Percentiles rank a stretch among this genome's conserved stretches.
These are phyloP conservation scores for Myotis myotis DNA, from an alignment of 2,797 vertebrate species.

Conservation along the genomic window DNA sequence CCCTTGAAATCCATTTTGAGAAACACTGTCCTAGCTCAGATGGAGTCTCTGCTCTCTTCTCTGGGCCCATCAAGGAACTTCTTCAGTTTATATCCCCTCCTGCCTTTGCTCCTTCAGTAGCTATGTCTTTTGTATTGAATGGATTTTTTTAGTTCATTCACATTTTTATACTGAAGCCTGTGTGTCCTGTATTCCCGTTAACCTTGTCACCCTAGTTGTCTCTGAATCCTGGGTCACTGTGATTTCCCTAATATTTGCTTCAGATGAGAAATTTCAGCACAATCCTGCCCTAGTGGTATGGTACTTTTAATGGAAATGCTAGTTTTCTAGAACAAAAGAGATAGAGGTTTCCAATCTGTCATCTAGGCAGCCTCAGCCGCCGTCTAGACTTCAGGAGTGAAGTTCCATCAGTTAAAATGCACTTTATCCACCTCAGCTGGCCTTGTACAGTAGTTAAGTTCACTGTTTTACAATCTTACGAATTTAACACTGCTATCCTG, in stretches of 20 bases:
- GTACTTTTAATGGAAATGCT: not conserved
- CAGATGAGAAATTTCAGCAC: conserved; percentile 17
- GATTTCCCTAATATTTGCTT: conserved; percentile 27
- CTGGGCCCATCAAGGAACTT: not conserved
- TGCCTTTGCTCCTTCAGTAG: not conserved
- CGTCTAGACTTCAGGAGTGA: conserved; percentile 2
- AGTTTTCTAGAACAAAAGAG: conserved; percentile 8
- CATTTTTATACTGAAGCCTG: not conserved
- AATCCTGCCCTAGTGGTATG: not conserved
- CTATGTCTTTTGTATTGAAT: not conserved
- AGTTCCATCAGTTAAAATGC: conserved; percentile 4
- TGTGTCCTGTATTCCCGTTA: not conserved
- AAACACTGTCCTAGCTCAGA: not conserved
- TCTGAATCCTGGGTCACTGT: not conserved
- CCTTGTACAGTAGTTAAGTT: conserved; percentile 27
- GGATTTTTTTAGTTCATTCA: not conserved
- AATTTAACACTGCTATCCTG: conserved; percentile 46
- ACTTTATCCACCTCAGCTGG: not conserved
- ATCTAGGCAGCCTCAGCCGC: not conserved
- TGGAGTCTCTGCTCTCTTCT: not conserved
- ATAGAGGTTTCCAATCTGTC: not conserved
- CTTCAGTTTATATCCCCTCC: not conserved
- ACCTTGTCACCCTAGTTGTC: no score
- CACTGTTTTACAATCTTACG: conserved; percentile 50
- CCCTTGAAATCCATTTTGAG: not conserved